Percentiles rank a stretch among this genome's conserved stretches.
Conservation (phyloP, 1,140 invertebrate genomes). For the Drosophila jambulina region DNA sequence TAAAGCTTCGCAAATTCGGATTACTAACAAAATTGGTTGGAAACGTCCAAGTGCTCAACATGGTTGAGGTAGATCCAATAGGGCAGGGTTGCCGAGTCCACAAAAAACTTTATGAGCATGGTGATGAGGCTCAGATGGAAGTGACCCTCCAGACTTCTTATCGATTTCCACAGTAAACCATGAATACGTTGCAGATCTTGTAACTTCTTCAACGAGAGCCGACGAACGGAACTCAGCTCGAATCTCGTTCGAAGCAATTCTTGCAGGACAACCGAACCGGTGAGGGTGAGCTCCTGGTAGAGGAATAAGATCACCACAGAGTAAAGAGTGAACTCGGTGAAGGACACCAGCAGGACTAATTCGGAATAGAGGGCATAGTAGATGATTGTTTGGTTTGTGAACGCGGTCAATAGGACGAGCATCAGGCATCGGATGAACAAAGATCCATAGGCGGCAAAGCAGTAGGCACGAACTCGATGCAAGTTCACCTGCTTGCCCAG, state of each 20-base stretch:
- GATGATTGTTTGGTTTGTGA: slow-evolving; percentile 4
- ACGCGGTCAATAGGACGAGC: neutral
- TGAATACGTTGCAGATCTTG: slow-evolving; percentile 34
- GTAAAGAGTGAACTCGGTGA: slow-evolving; percentile 51
- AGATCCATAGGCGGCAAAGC: slow-evolving; percentile 12
- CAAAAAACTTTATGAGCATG: slow-evolving; percentile 42
- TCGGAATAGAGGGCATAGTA: slow-evolving; percentile 51
- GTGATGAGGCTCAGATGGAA: slow-evolving; percentile 49
- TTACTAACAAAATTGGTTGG: slow-evolving; percentile 27
- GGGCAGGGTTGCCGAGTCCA: slow-evolving; percentile 40
- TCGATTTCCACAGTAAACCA: slow-evolving; percentile 39
- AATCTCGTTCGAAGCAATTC: slow-evolving; percentile 23
- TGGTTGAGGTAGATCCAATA: slow-evolving; percentile 57
- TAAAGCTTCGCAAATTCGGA: neutral
- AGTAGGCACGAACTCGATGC: slow-evolving; percentile 23
- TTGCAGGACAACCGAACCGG: slow-evolving; percentile 11
- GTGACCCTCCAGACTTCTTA: slow-evolving; percentile 41
- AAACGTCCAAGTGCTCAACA: neutral
- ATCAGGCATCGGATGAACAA: neutral
- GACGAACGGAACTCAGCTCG: slow-evolving; percentile 31
- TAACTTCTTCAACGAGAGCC: slow-evolving; percentile 24
- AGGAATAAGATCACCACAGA: slow-evolving; percentile 30
- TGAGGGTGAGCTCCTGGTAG: slow-evolving; percentile 44
- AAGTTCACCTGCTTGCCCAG: slow-evolving; percentile 16
- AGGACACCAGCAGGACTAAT: slow-evolving; percentile 35